phyloP scores from a whole-genome alignment of 1,140 invertebrate genomes.

The Acromyrmex echinatior region DNA sequence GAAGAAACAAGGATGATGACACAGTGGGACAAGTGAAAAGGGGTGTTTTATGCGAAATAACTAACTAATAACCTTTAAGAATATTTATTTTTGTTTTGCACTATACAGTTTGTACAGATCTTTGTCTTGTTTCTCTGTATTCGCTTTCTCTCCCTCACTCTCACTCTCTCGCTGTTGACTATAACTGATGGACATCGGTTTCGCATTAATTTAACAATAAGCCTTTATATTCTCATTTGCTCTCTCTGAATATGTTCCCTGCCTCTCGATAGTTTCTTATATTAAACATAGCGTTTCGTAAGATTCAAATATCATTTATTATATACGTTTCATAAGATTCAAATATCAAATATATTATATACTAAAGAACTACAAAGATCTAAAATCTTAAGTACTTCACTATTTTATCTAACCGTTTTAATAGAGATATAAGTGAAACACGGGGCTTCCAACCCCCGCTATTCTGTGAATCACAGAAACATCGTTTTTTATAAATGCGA shows the following conservation, averaged over 20 bases:
- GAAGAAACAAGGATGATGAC: conserved; percentile 73
- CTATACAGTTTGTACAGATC: conserved; percentile 84
- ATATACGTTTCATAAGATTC: conserved; percentile 44
- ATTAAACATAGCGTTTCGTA: conserved; percentile 68
- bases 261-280: conserved; percentile 63
- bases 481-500: conserved; percentile 23
- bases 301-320: conserved; percentile 55
- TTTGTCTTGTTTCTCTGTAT: conserved; percentile 63
- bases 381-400: conserved; percentile 61
- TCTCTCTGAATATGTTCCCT: conserved; percentile 31
- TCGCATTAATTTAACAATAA: conserved; percentile 73
- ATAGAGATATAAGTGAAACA: conserved; percentile 10
- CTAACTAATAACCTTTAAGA: conserved; percentile 83
- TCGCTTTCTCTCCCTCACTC: conserved; percentile 82
- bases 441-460: background rate
- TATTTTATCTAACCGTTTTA: conserved; percentile 54
- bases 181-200: conserved; percentile 71
- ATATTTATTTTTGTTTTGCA: conserved; percentile 82
- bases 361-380: conserved; percentile 66
- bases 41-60: conserved; percentile 81
- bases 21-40: conserved; percentile 71
- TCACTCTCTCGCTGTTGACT: conserved; percentile 79
- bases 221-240: conserved; percentile 56
- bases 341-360: conserved; percentile 65
- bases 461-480: conserved; percentile 11